A percentile compares a stretch with the other conserved stretches of the same genome.
Conservation (phyloP, 2,113 vertebrate genomes). For the Tricholaema leucomelas region DNA sequence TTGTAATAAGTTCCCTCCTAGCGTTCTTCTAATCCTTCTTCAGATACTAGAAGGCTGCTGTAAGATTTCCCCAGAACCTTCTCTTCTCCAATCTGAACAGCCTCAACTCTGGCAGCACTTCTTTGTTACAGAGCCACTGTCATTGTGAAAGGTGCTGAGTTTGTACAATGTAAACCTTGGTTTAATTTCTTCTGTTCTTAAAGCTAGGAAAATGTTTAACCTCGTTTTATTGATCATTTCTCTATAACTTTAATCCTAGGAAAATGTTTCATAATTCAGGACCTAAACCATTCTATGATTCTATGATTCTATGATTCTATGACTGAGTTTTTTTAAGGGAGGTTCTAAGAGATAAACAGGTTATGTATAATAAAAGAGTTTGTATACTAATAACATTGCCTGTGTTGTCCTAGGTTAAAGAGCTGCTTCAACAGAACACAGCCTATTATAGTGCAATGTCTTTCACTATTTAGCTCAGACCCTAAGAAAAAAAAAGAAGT, state of each 20-base stretch:
- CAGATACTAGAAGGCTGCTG: too few relatives aligned
- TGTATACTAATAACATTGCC: not conserved
- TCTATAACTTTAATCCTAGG: not conserved
- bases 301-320: too few relatives aligned
- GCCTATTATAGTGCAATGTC: not conserved
- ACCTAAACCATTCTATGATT: too few relatives aligned
- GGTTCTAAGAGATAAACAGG: not conserved
- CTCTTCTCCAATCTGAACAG: too few relatives aligned
- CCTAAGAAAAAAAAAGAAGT: not conserved
- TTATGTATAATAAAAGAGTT: not conserved
- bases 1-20: too few relatives aligned
- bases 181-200: not conserved
- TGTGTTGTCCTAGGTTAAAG: not conserved
- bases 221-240: not conserved
- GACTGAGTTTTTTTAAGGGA: fast-evolving
- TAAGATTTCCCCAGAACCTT: too few relatives aligned
- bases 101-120: not conserved
- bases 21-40: too few relatives aligned
- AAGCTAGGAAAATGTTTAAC: not conserved
- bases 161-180: not conserved
- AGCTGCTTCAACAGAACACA: not conserved
- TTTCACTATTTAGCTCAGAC: not conserved
- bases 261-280: not conserved
- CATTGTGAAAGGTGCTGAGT: not conserved
- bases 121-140: not conserved